Evolutionary conservation across 2,113 vertebrate species (phyloP).

Genomic region (Artemisiospiza belli): DNA sequence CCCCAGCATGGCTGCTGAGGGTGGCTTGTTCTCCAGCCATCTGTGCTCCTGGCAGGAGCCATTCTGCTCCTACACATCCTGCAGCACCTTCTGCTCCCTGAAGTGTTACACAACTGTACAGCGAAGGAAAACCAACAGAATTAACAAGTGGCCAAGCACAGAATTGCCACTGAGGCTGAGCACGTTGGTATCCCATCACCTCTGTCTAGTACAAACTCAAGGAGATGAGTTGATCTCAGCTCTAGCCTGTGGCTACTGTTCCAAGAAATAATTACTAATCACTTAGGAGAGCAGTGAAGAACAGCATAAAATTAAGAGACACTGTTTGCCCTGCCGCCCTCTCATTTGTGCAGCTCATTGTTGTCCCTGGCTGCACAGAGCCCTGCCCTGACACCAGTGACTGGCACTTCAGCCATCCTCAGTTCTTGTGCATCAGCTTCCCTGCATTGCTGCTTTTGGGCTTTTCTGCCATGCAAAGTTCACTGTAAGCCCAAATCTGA

Average conservation of each 20-base stretch:
- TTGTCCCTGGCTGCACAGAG: neutral
- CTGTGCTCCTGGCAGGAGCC: constrained; percentile 40
- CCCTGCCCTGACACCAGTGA: neutral
- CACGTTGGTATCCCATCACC: accelerated
- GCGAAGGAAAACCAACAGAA: neutral
- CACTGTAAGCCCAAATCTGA: neutral
- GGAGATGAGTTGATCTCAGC: neutral
- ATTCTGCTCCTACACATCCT: constrained; percentile 40
- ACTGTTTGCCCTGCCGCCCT: neutral
- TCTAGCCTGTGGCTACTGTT: neutral
- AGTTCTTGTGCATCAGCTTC: neutral
- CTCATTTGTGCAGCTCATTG: neutral
- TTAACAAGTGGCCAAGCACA: neutral
- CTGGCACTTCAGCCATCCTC: neutral
- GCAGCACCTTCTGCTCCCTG: constrained; percentile 23
- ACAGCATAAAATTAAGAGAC: neutral
- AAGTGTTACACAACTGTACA: constrained; percentile 51
- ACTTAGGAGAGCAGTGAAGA: neutral
- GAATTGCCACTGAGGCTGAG: neutral
- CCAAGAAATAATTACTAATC: constrained; percentile 6
- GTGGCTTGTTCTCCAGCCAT: constrained; percentile 43
- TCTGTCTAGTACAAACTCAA: neutral
- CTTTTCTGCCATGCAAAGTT: neutral
- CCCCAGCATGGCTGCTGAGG: neutral
- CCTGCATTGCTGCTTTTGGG: neutral